phyloP scores from a whole-genome alignment of 2,113 vertebrate species.

The Protomyctophum bolini region DNA sequence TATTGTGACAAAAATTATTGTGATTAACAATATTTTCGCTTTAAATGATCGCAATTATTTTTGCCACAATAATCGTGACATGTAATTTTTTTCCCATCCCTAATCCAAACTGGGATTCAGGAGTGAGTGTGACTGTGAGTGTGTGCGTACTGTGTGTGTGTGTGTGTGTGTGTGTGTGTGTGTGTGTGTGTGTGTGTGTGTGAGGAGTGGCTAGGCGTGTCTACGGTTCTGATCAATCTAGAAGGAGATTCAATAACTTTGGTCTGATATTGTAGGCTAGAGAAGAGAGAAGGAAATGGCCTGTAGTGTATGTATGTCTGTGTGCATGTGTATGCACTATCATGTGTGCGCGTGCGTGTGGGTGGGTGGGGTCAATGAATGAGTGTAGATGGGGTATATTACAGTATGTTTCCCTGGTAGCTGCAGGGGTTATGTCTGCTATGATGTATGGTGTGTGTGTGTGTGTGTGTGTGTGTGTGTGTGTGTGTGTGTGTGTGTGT shows the following conservation, averaged over 20 bases:
- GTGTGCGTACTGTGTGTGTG: constrained; percentile 2
- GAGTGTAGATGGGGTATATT: too few relatives aligned
- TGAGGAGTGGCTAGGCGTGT: background rate
- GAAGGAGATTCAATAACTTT: too few relatives aligned
- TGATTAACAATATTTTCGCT: too few relatives aligned
- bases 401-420: constrained; percentile 20
- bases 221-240: too few relatives aligned
- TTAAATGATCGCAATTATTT: too few relatives aligned
- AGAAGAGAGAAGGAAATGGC: too few relatives aligned
- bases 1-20: too few relatives aligned
- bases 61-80: too few relatives aligned
- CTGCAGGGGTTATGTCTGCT: constrained; percentile 50
- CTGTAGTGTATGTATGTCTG: background rate
- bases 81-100: too few relatives aligned
- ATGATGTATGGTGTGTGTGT: constrained; percentile 21
- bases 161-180: constrained; percentile 12
- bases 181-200: constrained; percentile 13
- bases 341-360: constrained; percentile 4
- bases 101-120: background rate
- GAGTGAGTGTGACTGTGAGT: constrained; percentile 9
- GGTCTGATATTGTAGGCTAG: too few relatives aligned
- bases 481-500: background rate
- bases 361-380: too few relatives aligned
- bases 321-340: constrained; percentile 12
- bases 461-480: constrained; percentile 13